Base-by-base conservation (phyloP, 2,888 invertebrate genomes). In the Eupithecia exiguata region DNA sequence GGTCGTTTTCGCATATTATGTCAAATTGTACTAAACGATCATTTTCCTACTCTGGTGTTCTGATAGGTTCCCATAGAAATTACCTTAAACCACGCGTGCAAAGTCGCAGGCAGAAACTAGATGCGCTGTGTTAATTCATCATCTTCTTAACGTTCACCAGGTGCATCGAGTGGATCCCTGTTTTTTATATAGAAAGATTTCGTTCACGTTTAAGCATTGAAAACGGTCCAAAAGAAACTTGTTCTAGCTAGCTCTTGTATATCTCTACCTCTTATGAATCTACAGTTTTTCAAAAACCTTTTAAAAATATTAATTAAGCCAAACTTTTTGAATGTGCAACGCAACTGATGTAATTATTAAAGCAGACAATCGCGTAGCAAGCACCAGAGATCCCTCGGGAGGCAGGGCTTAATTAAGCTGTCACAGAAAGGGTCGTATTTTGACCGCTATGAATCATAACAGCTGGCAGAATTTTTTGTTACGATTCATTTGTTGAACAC, bases 381-480 rank as follows among this genome's bases (percentile, higher is more conserved):
- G 62, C 18, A 35, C 35, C 35, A 25, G 25, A 40, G 14, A 66
- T 38, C 38, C 38, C 66, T 14, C 21, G 38, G 18, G 66, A 30
- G 46, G 69, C 58, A 66, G 68, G 53, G 36, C 67, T 74, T 72
- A 69, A 53, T 69, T 49, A 76, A 79, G 76, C 66, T 66, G 66
- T 66, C 66, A 66, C 66, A 66, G 66, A 66, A 62, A 38, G 66
- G 66, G 38, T 38, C 65, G 65, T 65, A 79, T 79, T 81, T 70
- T 81, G 72, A 71, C 74, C 38, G 30, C 25, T 68, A 62, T 65
- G 73, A 69, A 73, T 73, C 77, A 63, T 68, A 77, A 77, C 62
- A 53, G 62, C 40, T 38, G n/a, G 46, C 35, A 3, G 35, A 25
- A n/a, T 43, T 69, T 53, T 69, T 58, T 61, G 65, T 25, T 40